Percentiles rank a stretch among this genome's conserved stretches.
Evolutionary conservation across 1,140 invertebrate species (phyloP).

Genomic region (Piezodorus guildinii): DNA sequence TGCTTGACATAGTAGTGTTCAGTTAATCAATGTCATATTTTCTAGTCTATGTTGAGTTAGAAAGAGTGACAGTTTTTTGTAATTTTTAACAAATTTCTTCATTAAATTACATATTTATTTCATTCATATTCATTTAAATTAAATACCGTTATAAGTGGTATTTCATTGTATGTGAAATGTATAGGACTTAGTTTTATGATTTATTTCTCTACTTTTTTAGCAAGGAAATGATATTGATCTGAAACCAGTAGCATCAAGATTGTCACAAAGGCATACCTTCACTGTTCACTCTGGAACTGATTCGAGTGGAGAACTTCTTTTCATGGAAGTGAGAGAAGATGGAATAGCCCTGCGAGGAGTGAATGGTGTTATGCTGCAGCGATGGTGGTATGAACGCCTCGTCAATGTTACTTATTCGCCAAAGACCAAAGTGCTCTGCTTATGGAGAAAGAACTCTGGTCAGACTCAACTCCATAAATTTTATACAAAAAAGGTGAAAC

Average conservation of each 20-base stretch:
- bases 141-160: too few species aligned
- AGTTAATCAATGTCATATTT: too few species aligned
- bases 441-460: slow-evolving; percentile 84
- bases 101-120: too few species aligned
- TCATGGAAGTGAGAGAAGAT: slow-evolving; percentile 71
- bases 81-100: too few species aligned
- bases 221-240: slow-evolving; percentile 94
- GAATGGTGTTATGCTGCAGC: slow-evolving; percentile 87
- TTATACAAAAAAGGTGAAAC: slow-evolving; percentile 88
- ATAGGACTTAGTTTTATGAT: too few species aligned
- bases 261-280: slow-evolving; percentile 93
- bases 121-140: too few species aligned
- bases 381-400: slow-evolving; percentile 98
- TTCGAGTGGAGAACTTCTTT: slow-evolving; percentile 80
- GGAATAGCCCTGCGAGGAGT: slow-evolving; percentile 50
- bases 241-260: slow-evolving; percentile 78
- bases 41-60: too few species aligned
- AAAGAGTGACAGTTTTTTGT: too few species aligned
- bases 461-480: slow-evolving; percentile 95
- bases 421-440: slow-evolving; percentile 91
- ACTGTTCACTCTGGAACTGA: slow-evolving; percentile 91
- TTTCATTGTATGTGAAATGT: too few species aligned
- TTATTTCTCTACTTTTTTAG: slow-evolving; percentile 37
- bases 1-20: too few species aligned
- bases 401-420: slow-evolving; percentile 99